Conservation (phyloP, 2,113 vertebrate species). For the Sus scrofa region DNA sequence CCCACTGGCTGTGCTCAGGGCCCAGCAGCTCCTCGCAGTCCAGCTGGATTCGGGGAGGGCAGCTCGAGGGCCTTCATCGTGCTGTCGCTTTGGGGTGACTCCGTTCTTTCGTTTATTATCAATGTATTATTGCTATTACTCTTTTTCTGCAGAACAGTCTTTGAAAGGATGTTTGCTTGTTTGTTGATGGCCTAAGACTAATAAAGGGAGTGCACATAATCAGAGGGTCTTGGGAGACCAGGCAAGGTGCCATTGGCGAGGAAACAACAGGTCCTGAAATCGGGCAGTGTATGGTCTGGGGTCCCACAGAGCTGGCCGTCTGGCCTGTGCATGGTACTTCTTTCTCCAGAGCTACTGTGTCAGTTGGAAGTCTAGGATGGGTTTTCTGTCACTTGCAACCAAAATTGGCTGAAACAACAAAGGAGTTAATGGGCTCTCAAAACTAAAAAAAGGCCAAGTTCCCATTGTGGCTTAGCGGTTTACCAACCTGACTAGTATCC, state of each 20-base stretch:
- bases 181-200: not conserved
- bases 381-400: not conserved
- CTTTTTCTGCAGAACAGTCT: not conserved
- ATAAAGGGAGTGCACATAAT: too few relatives aligned
- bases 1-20: fast-evolving
- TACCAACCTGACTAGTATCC: too few relatives aligned
- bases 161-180: not conserved
- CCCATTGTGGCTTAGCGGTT: too few relatives aligned
- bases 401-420: not conserved
- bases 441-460: not conserved
- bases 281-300: not conserved
- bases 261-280: not conserved
- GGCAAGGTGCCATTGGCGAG: not conserved
- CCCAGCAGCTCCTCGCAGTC: not conserved
- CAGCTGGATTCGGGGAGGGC: too few relatives aligned
- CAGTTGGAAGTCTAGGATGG: not conserved
- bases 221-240: not conserved
- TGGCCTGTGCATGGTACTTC: not conserved
- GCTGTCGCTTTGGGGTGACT: not conserved
- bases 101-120: not conserved
- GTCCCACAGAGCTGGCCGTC: not conserved
- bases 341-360: not conserved
- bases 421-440: not conserved
- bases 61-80: not conserved
- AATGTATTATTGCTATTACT: not conserved